A percentile compares a stretch with the other conserved stretches of the same genome.
phyloP scores from a whole-genome alignment of 2,888 invertebrate genomes.

The Smittia aterrima region DNA sequence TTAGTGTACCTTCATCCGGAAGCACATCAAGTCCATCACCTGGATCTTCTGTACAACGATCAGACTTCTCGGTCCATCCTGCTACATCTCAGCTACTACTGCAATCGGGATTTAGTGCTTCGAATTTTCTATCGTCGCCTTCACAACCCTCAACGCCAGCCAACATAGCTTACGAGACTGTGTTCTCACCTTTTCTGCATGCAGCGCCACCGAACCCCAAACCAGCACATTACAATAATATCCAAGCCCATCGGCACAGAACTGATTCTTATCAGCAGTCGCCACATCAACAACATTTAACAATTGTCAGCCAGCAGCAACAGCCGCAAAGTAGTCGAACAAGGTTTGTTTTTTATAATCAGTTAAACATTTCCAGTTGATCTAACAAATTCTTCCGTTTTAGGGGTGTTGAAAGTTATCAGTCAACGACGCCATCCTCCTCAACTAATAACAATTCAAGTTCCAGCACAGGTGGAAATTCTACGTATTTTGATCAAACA shows the following conservation, averaged over 20 bases:
- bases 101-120: slow-evolving; percentile 63
- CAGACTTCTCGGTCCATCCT: slow-evolving; percentile 53
- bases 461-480: slow-evolving; percentile 16
- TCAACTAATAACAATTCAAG: slow-evolving; percentile 43
- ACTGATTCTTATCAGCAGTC: slow-evolving; percentile 41
- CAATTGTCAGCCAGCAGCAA: slow-evolving; percentile 51
- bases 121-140: slow-evolving; percentile 57
- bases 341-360: background rate
- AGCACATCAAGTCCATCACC: slow-evolving; percentile 49
- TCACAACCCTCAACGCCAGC: slow-evolving; percentile 71
- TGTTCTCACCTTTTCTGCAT: slow-evolving; percentile 82
- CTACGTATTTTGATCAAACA: slow-evolving; percentile 33
- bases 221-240: slow-evolving; percentile 67
- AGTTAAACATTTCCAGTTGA: background rate
- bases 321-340: slow-evolving; percentile 43
- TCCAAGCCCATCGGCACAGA: slow-evolving; percentile 47
- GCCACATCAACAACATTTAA: slow-evolving; percentile 53
- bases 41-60: slow-evolving; percentile 46
- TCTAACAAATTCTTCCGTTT: background rate
- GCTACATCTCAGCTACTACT: slow-evolving; percentile 66
- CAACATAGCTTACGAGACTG: slow-evolving; percentile 75
- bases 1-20: slow-evolving; percentile 48
- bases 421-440: slow-evolving; percentile 48
- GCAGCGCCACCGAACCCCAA: slow-evolving; percentile 60
- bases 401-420: slow-evolving; percentile 42